These are phyloP conservation scores for Cheilosia soror DNA, from an alignment of 2,888 invertebrate species.

Conservation along the genomic window DNA sequence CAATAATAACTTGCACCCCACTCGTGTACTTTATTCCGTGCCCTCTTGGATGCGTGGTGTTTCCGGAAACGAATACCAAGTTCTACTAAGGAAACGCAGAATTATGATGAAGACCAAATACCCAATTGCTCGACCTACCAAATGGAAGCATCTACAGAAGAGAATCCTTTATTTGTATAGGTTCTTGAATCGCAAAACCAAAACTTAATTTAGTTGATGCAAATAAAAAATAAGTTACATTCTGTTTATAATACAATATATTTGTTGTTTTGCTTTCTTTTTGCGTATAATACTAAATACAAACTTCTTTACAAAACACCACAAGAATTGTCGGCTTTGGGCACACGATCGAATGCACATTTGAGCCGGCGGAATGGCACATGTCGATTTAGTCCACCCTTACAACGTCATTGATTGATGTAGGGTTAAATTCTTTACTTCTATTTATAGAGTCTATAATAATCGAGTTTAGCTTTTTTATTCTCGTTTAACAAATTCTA, in stretches of 20 bases:
- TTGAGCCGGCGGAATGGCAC: conserved; percentile 1
- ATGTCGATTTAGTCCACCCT: not conserved
- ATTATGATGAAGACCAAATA: conserved; percentile 86
- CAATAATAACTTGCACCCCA: conserved; percentile 91
- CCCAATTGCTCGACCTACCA: conserved; percentile 88
- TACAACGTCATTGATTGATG: not conserved
- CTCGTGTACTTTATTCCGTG: conserved; percentile 92
- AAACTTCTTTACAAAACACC: conserved; percentile 67
- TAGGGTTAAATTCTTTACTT: conserved; percentile 42
- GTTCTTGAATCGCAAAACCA: conserved; percentile 92
- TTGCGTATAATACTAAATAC: conserved; percentile 59
- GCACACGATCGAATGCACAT: conserved; percentile 34
- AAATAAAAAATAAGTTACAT: conserved; percentile 2
- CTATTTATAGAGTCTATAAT: conserved; percentile 2
- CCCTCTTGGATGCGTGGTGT: conserved; percentile 96
- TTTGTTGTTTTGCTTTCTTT: conserved; percentile 54
- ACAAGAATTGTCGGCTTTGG: conserved; percentile 24
- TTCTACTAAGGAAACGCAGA: conserved; percentile 88
- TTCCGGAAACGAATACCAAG: conserved; percentile 92
- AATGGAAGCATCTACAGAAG: conserved; percentile 90
- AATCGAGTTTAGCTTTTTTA: conserved; percentile 25
- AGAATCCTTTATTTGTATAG: conserved; percentile 90
- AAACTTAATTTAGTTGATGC: conserved; percentile 84
- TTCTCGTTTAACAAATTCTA: conserved; percentile 50
- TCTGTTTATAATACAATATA: conserved; percentile 68